These are phyloP conservation scores for Benthosema pterotum DNA, from an alignment of 2,797 vertebrate genomes.

Conservation along the genomic window DNA sequence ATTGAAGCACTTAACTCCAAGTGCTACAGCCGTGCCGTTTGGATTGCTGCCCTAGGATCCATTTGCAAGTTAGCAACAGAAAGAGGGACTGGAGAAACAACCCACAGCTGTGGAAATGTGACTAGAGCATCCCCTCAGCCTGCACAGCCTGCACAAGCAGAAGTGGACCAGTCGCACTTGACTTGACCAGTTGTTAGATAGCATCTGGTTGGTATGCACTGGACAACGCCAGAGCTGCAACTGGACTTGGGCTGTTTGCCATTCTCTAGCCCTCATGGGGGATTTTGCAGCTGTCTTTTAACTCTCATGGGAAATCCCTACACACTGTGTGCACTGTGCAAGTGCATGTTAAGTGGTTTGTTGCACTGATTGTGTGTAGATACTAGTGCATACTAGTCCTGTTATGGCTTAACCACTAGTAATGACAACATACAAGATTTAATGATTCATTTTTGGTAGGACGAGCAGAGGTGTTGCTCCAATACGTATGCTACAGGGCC, in stretches of 20 bases:
- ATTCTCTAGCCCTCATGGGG: conserved; percentile 1
- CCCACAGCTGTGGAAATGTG: conserved; percentile 54
- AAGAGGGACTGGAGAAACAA: conserved; percentile 28
- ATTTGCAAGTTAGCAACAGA: conserved; percentile 58
- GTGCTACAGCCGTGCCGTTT: conserved; percentile 42
- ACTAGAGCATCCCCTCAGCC: conserved; percentile 55
- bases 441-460: no score
- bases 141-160: conserved; percentile 68
- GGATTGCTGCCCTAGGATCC: conserved; percentile 60
- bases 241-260: conserved; percentile 1
- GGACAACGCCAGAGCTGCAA: conserved; percentile 23
- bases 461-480: no score
- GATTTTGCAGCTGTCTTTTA: conserved; percentile 21
- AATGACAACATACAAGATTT: no score
- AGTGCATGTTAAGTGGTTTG: not conserved
- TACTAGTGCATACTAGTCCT: no score
- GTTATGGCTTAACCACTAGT: no score
- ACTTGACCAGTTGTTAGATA: conserved; percentile 61
- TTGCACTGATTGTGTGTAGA: not conserved
- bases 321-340: not conserved
- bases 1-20: conserved; percentile 34
- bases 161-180: conserved; percentile 62
- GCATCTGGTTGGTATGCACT: conserved; percentile 46
- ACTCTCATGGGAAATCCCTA: not conserved
- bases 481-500: no score